Base-by-base conservation (phyloP, 2,888 invertebrate species). In the Macropis europaea region DNA sequence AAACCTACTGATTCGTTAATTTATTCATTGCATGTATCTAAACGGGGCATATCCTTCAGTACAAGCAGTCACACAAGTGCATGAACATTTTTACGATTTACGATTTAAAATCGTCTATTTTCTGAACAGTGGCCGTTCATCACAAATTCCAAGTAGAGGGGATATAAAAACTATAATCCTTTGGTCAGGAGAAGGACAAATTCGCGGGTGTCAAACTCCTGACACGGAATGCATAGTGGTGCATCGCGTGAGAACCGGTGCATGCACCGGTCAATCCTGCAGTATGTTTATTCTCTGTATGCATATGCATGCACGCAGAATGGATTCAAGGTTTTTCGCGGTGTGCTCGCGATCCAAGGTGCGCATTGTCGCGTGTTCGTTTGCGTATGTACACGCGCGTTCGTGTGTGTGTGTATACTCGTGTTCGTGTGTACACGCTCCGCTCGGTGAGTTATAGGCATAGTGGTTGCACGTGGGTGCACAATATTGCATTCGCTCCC, bases 401-500 rank as follows among this genome's bases (percentile, higher is more conserved):
- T 11, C n/a, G n/a, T n/a, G n/a, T n/a, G n/a, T n/a, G n/a, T n/a
- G n/a, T n/a, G n/a, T n/a, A n/a, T n/a, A n/a, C n/a, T n/a, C n/a
- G n/a, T n/a, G n/a, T n/a, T n/a, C n/a, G n/a, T n/a, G n/a, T n/a
- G n/a, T n/a, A n/a, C 47, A 13, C 47, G 28, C 24, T 3, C 26
- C 22, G 24, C 47, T 34, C 40, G 48, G 50, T 80, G 80, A 81
- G 67, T 79, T 81, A 79, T 68, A 69, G 56, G 72, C 77, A 60
- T 78, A 73, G 70, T 34, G 54, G 76, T 56, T 78, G 74, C 79
- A 81, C 80, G 81, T 81, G 81, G 81, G 81, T 81, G 81, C 69
- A 56, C 77, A 52, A 75, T 81, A 81, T 81, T 77, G 81, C 70
- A 60, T 70, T 75, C 77, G 81, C 81, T 81, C 81, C 82, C 81